phyloP scores from a whole-genome alignment of 2,797 vertebrate species.

The Vireo griseus region DNA sequence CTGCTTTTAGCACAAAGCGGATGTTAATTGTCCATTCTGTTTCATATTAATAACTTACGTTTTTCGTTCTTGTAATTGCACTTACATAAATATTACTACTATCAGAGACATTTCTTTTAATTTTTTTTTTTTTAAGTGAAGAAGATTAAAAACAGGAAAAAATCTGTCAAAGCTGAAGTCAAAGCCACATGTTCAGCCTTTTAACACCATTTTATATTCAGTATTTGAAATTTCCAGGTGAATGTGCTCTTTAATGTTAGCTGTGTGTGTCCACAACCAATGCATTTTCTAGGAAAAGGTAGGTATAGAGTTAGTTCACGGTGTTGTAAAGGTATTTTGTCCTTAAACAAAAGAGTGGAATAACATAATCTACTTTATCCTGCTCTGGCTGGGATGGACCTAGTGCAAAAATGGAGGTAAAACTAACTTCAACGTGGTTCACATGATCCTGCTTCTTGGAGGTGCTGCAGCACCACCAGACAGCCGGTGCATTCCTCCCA shows the following conservation, averaged over 20 bases:
- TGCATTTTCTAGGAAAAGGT: not conserved
- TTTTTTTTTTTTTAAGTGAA: not conserved
- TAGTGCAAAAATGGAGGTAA: not conserved
- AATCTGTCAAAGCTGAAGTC: not conserved
- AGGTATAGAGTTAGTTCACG: not conserved
- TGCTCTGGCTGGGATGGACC: not conserved
- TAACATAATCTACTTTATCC: not conserved
- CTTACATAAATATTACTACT: not conserved
- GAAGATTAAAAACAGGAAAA: not conserved
- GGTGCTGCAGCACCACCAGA: not conserved
- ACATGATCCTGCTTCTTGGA: not conserved
- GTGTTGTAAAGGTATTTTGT: not conserved
- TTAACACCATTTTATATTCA: not conserved
- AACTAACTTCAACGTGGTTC: fast-evolving
- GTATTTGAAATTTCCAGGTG: not conserved
- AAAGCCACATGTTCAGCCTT: not conserved
- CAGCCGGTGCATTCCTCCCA: not conserved
- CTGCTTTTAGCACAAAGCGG: not conserved
- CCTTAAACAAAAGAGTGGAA: not conserved
- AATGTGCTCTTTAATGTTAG: not conserved
- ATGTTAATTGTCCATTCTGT: not conserved
- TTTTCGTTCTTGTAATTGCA: not conserved
- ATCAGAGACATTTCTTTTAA: not conserved
- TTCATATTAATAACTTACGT: not conserved
- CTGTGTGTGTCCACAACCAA: not conserved